Percentiles rank a stretch among this genome's conserved stretches.
Conservation (phyloP, 2,797 vertebrate genomes). For the Pteropus rufus region DNA sequence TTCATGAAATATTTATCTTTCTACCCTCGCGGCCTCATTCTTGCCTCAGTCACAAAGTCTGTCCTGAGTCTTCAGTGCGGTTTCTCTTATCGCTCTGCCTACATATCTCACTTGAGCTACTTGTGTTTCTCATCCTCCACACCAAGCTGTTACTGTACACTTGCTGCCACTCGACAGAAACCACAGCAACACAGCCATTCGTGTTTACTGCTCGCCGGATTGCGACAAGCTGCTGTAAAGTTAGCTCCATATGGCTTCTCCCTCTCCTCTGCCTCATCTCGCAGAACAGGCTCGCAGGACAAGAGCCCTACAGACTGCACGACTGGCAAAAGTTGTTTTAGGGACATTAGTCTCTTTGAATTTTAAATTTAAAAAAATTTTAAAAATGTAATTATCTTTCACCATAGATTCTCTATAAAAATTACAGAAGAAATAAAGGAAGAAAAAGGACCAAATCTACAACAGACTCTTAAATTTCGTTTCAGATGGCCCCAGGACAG, state of each 20-base stretch:
- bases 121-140: neutral
- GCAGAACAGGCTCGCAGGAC: neutral
- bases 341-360: neutral
- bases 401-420: neutral
- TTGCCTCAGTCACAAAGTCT: neutral
- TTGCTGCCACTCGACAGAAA: neutral
- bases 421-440: neutral
- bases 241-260: neutral
- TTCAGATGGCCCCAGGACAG: neutral
- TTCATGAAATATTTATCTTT: neutral
- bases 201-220: neutral
- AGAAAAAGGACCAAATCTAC: slow-evolving; percentile 26
- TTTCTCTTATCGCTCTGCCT: neutral
- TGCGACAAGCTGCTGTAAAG: neutral
- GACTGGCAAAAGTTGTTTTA: neutral
- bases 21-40: accelerated
- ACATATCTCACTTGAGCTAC: neutral
- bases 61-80: neutral
- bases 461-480: neutral
- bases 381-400: neutral
- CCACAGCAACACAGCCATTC: neutral
- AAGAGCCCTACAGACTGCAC: neutral
- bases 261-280: neutral
- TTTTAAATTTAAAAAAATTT: neutral
- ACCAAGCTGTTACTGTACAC: neutral